Base-by-base conservation (phyloP, 2,113 vertebrate species). In the Marmota monax region DNA sequence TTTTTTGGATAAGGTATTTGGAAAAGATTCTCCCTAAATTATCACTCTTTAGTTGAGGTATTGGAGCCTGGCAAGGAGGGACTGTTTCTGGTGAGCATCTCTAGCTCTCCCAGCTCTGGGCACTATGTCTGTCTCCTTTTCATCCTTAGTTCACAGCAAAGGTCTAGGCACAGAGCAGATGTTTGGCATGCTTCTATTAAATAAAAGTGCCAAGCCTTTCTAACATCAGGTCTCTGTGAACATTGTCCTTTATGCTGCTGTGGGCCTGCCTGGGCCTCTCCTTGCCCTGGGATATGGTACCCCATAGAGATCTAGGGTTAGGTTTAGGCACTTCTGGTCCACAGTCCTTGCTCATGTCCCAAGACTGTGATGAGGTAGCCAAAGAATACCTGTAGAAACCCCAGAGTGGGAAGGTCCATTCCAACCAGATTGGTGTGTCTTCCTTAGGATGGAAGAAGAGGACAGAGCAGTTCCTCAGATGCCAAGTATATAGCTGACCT, bases 401-500 rank as follows among this genome's bases (percentile, higher is more conserved):
- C 67, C 34, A 32, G 37, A 17, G 37, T 10, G 10, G 32, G 45
- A 77, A 45, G 27, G 45, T 65, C 61, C 95, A 2, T 83, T 92
- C 76, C 84, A 51, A 63, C 1, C 76, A 20, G 37, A 39, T 18
- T 34, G 79, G 16, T 17, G 29, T 96, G 51, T 97, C 63, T 96
- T 80, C 88, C 53, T 42, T 23, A 97, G 98, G 92, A 96, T 92
- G 97, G 61, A 61, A 83, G 58, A 88, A 63, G 76, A 83, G 86
- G n/a, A 87, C 95, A 95, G 93, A 97, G 77, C 65, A 12, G 16
- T 16, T 32, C 76, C 56, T 63, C 45, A 7, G 85, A 96, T 22
- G 9, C 37, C 82, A 93, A 93, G 45, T 85, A 61, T 42, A 0
- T 98, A 53, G 65, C 6, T 32, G 98, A 98, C 48, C 95, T 98